Conservation (phyloP, 2,113 vertebrate genomes). For the Pagrus major region DNA sequence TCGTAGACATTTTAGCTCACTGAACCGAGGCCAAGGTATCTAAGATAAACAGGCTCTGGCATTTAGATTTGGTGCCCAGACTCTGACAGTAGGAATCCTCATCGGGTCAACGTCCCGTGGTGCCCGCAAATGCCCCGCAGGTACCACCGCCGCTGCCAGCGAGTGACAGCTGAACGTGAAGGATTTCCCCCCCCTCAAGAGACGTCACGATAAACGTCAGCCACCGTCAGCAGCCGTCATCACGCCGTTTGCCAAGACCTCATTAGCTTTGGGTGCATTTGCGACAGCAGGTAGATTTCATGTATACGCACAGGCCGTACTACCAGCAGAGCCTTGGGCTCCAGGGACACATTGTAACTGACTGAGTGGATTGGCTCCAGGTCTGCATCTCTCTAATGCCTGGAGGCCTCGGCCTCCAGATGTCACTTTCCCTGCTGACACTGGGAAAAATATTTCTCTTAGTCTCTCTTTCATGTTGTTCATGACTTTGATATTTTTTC, state of each 20-base stretch:
- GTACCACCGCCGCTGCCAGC: slow-evolving; percentile 49
- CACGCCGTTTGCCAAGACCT: slow-evolving; percentile 45
- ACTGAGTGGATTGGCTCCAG: slow-evolving; percentile 62
- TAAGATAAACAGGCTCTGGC: neutral
- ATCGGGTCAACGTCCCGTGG: slow-evolving; percentile 55
- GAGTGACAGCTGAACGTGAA: slow-evolving; percentile 64
- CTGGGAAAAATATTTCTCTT: slow-evolving; percentile 12
- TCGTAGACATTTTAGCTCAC: neutral
- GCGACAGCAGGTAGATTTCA: slow-evolving; percentile 30
- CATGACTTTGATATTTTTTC: slow-evolving; percentile 9
- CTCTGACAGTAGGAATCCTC: neutral
- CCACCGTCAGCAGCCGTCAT: slow-evolving; percentile 34
- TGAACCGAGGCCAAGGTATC: neutral
- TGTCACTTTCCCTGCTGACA: slow-evolving; percentile 72
- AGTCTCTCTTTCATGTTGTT: slow-evolving; percentile 18
- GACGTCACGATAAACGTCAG: slow-evolving; percentile 59
- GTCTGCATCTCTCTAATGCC: slow-evolving; percentile 60
- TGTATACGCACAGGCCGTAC: slow-evolving; percentile 33
- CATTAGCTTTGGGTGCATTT: slow-evolving; percentile 41
- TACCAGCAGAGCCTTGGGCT: slow-evolving; percentile 66
- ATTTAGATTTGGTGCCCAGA: slow-evolving; percentile 22
- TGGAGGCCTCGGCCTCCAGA: slow-evolving; percentile 61
- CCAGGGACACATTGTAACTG: slow-evolving; percentile 57
- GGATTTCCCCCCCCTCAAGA: slow-evolving; percentile 66
- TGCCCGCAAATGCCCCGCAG: slow-evolving; percentile 37